A percentile compares a stretch with the other conserved stretches of the same genome.
phyloP scores from a whole-genome alignment of 1,140 invertebrate species.

The Eumaeus atala region DNA sequence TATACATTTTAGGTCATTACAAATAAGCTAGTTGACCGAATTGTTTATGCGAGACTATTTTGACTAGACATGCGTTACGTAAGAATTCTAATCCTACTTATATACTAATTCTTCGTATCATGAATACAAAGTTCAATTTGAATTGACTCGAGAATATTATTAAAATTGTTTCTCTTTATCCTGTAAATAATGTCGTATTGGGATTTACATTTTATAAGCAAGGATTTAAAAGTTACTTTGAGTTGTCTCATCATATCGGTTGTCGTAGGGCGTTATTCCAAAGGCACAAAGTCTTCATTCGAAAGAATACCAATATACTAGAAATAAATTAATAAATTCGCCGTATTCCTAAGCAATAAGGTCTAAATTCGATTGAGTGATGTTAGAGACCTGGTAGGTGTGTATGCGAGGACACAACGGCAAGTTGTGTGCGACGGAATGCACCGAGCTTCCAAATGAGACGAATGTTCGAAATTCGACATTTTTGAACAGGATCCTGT shows the following conservation, averaged over 20 bases:
- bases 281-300: background rate
- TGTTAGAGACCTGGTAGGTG: background rate
- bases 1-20: constrained; percentile 5
- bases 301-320: background rate
- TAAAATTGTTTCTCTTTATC: background rate
- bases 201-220: background rate
- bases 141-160: background rate
- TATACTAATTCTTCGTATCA: constrained; percentile 15
- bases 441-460: constrained; percentile 31
- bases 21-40: constrained; percentile 6
- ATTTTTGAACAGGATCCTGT: constrained; percentile 1
- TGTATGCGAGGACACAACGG: constrained; percentile 25
- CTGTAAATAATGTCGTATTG: background rate
- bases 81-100: constrained; percentile 1
- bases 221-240: background rate
- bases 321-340: too few relatives aligned
- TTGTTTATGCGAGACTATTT: constrained; percentile 2
- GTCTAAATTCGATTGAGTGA: background rate
- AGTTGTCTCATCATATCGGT: background rate
- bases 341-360: background rate
- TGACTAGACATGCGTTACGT: constrained; percentile 3
- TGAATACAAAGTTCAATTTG: constrained; percentile 25
- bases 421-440: constrained; percentile 54
- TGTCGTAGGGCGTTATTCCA: background rate
- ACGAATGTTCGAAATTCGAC: constrained; percentile 8